phyloP scores from a whole-genome alignment of 2,113 vertebrate species.

The Dasypus novemcinctus region DNA sequence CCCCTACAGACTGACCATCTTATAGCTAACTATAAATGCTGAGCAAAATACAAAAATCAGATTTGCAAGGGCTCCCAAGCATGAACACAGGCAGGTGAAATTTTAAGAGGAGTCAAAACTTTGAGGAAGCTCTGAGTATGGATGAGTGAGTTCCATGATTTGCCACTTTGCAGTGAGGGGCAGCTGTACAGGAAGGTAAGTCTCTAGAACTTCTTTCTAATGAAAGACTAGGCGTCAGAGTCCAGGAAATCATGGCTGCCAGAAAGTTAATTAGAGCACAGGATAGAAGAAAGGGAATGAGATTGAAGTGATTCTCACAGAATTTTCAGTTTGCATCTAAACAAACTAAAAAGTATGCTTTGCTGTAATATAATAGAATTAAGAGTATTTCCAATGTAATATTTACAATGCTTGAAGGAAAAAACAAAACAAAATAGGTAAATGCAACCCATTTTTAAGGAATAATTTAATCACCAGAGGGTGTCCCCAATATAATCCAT shows the following conservation, averaged over 20 bases:
- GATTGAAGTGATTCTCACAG: background rate
- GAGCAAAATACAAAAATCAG: background rate
- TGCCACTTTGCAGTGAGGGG: background rate
- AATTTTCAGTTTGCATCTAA: background rate
- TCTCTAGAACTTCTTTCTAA: no score
- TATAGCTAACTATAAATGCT: background rate
- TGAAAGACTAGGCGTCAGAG: background rate
- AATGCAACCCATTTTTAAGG: background rate
- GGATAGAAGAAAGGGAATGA: background rate
- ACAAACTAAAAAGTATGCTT: background rate
- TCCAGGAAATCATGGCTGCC: background rate
- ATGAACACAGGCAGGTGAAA: background rate
- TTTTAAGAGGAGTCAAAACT: background rate
- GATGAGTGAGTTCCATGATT: background rate
- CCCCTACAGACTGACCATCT: background rate
- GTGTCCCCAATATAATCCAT: fast-evolving
- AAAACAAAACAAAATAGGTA: background rate
- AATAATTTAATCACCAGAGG: background rate
- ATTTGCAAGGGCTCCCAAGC: background rate
- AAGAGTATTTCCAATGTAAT: background rate
- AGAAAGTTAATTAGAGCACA: background rate
- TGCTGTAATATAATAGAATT: background rate
- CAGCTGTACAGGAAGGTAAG: background rate
- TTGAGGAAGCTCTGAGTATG: background rate
- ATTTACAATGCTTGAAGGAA: background rate